These are phyloP conservation scores for mouse (Mus musculus) DNA, from an alignment of 2,113 vertebrate genomes.

Conservation along the genomic window DNA sequence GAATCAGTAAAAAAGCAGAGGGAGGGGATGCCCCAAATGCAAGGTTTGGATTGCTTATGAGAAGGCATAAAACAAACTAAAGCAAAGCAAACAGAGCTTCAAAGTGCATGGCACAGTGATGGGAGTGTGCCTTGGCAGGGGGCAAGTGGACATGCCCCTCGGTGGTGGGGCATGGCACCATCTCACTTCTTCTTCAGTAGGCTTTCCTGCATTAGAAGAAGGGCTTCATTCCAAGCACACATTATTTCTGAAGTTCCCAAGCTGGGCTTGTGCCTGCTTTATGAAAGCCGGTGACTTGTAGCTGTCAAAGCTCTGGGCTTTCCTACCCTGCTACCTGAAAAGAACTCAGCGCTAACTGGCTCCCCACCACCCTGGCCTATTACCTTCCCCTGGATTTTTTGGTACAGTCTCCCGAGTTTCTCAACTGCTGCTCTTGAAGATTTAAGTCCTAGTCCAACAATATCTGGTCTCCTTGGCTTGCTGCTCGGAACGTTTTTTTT, in stretches of 20 bases:
- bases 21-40: not conserved
- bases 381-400: fast-evolving
- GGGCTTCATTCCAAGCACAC: not conserved
- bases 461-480: not conserved
- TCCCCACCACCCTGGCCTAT: fast-evolving
- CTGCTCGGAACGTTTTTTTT: no score
- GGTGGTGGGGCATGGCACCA: no score
- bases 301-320: not conserved
- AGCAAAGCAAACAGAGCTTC: not conserved
- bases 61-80: not conserved
- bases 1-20: not conserved
- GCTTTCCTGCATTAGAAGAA: not conserved
- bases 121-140: not conserved
- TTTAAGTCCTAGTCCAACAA: no score
- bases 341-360: fast-evolving
- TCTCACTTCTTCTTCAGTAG: not conserved
- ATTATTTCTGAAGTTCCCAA: no score
- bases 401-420: not conserved
- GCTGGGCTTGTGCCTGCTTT: not conserved
- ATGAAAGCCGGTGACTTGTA: not conserved
- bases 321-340: no score
- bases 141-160: no score
- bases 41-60: not conserved
- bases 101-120: not conserved
- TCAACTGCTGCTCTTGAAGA: not conserved